Evolutionary conservation across 2,888 invertebrate species (phyloP), one percentile per base, ranked within the genome.

Genomic region (Troides aeacus): DNA sequence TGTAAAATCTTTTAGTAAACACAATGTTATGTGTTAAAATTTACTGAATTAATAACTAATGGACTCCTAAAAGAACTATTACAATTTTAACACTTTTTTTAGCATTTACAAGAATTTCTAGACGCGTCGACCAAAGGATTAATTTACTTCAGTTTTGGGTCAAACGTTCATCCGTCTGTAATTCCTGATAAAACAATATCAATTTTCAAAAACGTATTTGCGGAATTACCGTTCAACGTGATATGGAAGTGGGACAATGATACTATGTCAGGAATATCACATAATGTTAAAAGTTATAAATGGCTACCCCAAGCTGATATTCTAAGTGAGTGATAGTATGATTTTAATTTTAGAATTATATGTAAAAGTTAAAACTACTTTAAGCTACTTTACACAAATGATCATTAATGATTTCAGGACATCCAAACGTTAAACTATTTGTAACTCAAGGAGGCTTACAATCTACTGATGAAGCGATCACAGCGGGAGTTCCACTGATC

Each of bases 261-360:
- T 36, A 79, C 75, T n/a, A 71, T 91, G 60, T 81, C 83, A 0
- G 84, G 78, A 50, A 75, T 77, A 18, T 79, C 91, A 0, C 62
- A 78, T 10, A 93, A 93, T 64, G 85, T 93, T 0, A 86, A 75
- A 66, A 77, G 89, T 61, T 79, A 77, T 0, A 89, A 89, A 72
- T 93, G 93, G 93, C 75, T 92, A 24, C 90, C 92, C 0, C 93
- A 93, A 66, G 81, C 85, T 12, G 89, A 89, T 75, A 72, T 91
- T 8, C 72, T 92, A 3, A 84, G 89, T 84, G 72, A 81, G 81
- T 4, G 24, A 24, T 24, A 3, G 24, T 24, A 4, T 3, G 4
- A 24, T 21, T 21, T 21, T 21, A 21, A 21, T 21, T 21, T 21
- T 24, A 24, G 4, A 24, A 24, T 24, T 2, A 24, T 3, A 24